These are phyloP conservation scores for Lepus timidus DNA, from an alignment of 2,113 vertebrate species.

Conservation along the genomic window DNA sequence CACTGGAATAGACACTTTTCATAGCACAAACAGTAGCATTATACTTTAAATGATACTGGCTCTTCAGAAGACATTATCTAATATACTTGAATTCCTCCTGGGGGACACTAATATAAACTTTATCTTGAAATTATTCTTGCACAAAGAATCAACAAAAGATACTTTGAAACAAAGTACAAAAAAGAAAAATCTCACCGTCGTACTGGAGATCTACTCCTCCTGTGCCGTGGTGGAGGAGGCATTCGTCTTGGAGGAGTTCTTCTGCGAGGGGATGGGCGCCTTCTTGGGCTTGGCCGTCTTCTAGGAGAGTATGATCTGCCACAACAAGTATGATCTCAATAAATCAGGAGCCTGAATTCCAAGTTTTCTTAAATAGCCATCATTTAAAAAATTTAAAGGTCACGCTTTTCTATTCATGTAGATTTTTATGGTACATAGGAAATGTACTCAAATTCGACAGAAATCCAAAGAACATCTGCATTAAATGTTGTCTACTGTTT, in stretches of 20 bases:
- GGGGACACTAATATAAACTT: neutral
- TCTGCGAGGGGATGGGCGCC: conserved; percentile 95
- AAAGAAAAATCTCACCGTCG: conserved; percentile 89
- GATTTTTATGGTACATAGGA: neutral
- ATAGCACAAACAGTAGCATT: neutral
- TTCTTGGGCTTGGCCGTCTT: conserved; percentile 95
- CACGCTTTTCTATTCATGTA: neutral
- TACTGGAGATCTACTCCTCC: conserved; percentile 95
- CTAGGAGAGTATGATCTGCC: conserved; percentile 95
- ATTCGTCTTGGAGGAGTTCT: conserved; percentile 95
- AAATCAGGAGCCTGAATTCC: neutral
- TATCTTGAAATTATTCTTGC: neutral
- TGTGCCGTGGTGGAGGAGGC: conserved; percentile 93
- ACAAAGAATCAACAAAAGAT: neutral
- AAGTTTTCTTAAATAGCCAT: neutral
- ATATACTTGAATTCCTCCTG: neutral
- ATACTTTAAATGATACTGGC: neutral
- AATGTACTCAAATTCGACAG: neutral
- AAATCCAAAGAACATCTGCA: neutral
- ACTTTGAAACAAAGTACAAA: neutral
- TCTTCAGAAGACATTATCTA: neutral
- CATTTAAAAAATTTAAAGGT: neutral
- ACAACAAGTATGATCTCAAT: conserved; percentile 67
- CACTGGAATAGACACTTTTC: neutral
- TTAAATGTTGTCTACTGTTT: neutral